These are phyloP conservation scores for Ranitomeya imitator DNA, from an alignment of 2,113 vertebrate species.

Conservation along the genomic window DNA sequence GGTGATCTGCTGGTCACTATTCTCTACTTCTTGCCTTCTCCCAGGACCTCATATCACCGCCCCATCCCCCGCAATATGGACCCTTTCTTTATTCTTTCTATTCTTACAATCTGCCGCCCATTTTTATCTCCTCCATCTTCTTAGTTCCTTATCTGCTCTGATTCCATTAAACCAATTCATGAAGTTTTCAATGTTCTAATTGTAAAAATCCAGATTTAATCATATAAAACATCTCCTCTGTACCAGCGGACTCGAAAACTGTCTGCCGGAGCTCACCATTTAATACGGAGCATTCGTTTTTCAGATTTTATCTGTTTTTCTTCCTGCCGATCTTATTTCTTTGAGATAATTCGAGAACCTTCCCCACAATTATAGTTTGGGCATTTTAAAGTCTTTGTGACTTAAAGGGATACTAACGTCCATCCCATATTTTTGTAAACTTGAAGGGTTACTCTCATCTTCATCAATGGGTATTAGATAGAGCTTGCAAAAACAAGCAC, in stretches of 20 bases:
- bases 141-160: neutral
- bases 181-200: neutral
- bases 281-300: too few relatives aligned
- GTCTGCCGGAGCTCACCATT: too few relatives aligned
- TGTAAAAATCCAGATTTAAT: neutral
- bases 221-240: neutral
- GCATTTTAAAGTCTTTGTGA: too few relatives aligned
- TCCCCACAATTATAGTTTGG: too few relatives aligned
- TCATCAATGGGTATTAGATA: too few relatives aligned
- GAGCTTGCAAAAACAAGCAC: too few relatives aligned
- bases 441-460: too few relatives aligned
- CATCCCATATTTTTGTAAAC: too few relatives aligned
- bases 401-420: too few relatives aligned
- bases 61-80: neutral
- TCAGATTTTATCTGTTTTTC: neutral
- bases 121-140: neutral
- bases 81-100: neutral
- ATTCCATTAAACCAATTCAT: neutral
- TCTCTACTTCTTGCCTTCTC: neutral
- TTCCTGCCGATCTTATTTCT: neutral
- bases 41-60: neutral
- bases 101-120: neutral
- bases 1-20: too few relatives aligned
- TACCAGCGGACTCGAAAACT: neutral
- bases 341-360: neutral